Base-by-base conservation (phyloP, 37 sponge, comb jelly and placozoan species). In the Cladorhizidae sp. region DNA sequence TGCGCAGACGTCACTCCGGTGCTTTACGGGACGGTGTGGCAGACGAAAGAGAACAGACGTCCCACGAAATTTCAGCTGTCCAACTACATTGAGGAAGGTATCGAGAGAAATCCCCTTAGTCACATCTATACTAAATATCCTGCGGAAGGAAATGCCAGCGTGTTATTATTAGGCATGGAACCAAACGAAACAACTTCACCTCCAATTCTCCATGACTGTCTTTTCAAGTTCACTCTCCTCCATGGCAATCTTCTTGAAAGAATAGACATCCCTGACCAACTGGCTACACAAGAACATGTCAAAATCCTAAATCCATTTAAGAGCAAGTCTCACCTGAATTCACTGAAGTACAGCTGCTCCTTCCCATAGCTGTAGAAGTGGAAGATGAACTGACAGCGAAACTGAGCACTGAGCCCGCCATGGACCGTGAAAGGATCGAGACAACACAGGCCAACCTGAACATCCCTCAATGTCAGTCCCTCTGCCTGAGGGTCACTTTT, bases 51-150 rank as follows among this genome's bases (percentile, higher is more conserved):
- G 83, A 6, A 80, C 82, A 5, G 94, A 93, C 1, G 97, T 97
- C 26, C 97, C 97, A n/a, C 97, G 79, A 71, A 97, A 93, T 75
- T 93, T 93, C 33, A 97, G 86, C 74, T 90, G 87, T 1, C 97
- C 97, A 51, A 97, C 97, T 2, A 87, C 78, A 17, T 64, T 81
- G 5, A 91, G 74, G 50, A 97, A 97, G 25, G 64, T 63, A 37
- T 61, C 61, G 28, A 96, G 85, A n/a, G 86, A 63, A 32, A 96
- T 70, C 1, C 84, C 79, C 2, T 83, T 64, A 12, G 35, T 2
- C 35, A 14, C 3, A 32, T 65, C 67, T 2, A 36, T 7, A 65
- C 36, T 31, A 65, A 65, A 65, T 35, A 33, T 33, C 36, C 67
- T 65, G 36, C 2, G 8, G 36, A 36, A 33, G 67, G 31, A 25